Conservation (phyloP, 2,797 vertebrate genomes). For the Eutrigla gurnardus region DNA sequence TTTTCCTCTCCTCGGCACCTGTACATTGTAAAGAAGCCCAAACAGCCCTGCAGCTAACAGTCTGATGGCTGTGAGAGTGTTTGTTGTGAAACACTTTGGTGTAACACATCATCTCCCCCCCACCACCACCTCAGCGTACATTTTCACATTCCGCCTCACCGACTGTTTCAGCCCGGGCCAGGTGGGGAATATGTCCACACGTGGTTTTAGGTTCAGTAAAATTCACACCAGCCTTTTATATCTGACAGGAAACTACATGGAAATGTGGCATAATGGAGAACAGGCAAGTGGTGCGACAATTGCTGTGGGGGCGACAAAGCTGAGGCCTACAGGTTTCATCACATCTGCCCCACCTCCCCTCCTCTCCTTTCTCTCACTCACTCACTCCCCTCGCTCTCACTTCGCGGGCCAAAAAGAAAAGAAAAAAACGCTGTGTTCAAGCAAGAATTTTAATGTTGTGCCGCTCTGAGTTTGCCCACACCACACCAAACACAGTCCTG, state of each 20-base stretch:
- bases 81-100: slow-evolving; percentile 80
- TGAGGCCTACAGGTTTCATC: slow-evolving; percentile 57
- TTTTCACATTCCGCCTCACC: slow-evolving; percentile 63
- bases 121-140: slow-evolving; percentile 33
- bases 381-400: slow-evolving; percentile 31
- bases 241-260: slow-evolving; percentile 77
- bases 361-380: slow-evolving; percentile 27
- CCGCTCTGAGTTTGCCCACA: slow-evolving; percentile 67
- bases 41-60: slow-evolving; percentile 65
- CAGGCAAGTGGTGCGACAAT: slow-evolving; percentile 69
- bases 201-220: slow-evolving; percentile 82
- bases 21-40: slow-evolving; percentile 82
- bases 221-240: slow-evolving; percentile 82
- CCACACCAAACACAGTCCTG: slow-evolving; percentile 62
- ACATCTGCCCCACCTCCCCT: slow-evolving; percentile 31
- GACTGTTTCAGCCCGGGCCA: slow-evolving; percentile 57
- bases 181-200: slow-evolving; percentile 75
- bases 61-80: slow-evolving; percentile 67
- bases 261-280: slow-evolving; percentile 77
- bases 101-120: slow-evolving; percentile 73
- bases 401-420: slow-evolving; percentile 39
- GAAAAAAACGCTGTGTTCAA: slow-evolving; percentile 60
- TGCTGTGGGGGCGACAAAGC: slow-evolving; percentile 56
- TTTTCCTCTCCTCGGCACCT: slow-evolving; percentile 78
- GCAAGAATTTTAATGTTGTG: slow-evolving; percentile 72